phyloP scores from a whole-genome alignment of 2,113 vertebrate species.

The Triplophysa tibetana region DNA sequence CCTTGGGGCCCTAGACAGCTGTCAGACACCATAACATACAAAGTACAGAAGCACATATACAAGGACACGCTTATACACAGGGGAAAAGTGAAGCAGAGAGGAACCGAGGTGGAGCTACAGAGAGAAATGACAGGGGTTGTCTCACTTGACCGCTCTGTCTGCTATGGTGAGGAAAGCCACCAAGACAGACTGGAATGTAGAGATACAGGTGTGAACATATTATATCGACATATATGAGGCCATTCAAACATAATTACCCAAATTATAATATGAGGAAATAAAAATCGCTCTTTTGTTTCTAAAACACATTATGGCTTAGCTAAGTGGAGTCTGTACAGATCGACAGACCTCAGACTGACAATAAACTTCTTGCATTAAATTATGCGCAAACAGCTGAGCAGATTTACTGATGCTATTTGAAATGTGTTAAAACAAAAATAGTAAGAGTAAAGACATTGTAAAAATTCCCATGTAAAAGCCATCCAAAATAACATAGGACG shows the following conservation, averaged over 20 bases:
- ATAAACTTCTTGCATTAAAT: too few relatives aligned
- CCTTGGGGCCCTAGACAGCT: conserved; percentile 44
- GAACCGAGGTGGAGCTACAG: not conserved
- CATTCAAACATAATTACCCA: not conserved
- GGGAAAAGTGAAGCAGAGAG: conserved; percentile 14
- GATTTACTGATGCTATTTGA: too few relatives aligned
- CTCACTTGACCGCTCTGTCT: conserved; percentile 43
- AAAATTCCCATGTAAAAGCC: too few relatives aligned
- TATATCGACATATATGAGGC: not conserved
- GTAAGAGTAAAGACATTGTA: too few relatives aligned
- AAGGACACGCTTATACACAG: conserved; percentile 30
- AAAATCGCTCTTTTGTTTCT: not conserved
- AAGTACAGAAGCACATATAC: conserved; percentile 13
- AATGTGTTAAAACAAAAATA: too few relatives aligned
- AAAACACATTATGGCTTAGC: not conserved
- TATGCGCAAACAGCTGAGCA: too few relatives aligned
- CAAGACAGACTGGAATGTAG: not conserved
- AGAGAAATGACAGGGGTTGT: conserved; percentile 40
- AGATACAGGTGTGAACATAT: conserved; percentile 12
- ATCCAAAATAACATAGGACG: too few relatives aligned
- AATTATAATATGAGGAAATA: not conserved
- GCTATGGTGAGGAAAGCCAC: conserved; percentile 1
- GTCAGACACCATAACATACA: conserved; percentile 45
- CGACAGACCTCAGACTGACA: too few relatives aligned
- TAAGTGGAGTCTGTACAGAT: too few relatives aligned